Evolutionary conservation across 2,888 invertebrate genomes (phyloP), one percentile per base, ranked within the genome.

Genomic region (Epicampocera succincta): DNA sequence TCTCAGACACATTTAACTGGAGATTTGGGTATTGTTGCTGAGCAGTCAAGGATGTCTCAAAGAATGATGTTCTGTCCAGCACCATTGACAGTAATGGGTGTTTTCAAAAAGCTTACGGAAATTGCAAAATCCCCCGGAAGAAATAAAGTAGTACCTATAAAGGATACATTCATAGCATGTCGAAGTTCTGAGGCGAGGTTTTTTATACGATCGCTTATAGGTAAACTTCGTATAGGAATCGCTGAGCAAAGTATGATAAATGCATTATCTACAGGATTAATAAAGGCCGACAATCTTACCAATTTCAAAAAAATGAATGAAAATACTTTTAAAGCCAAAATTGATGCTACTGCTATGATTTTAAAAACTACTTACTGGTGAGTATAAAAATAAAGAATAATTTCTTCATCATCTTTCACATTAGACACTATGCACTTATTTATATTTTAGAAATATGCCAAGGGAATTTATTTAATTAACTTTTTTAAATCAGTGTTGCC

Each of bases 161-260:
- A 98, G 87, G 93, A 95, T 0, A 93, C 99, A 90, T 96, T 99
- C 89, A 97, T 99, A 0, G 97, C 99, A 0, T 98, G 98, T 89
- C 93, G 96, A 58, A 93, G 94, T 80, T 94, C 94, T 0, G 99
- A 99, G 91, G 97, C 98, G 0, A 93, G 96, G 68, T 99, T 95
- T 90, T 92, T 99, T 15, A 96, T 98, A 68, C 92, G 99, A 84
- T 98, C 97, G 0, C 90, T 99, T 19, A 95, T 96, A 80, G 99
- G 99, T 33, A 99, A 99, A 91, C 92, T 99, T 73, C 93, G 99
- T 58, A 98, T 99, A 86, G 99, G 99, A 0, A 92, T 99, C 75
- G 99, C 99, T 0, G 99, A 99, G 89, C 98, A 99, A 91, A 98
- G 98, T 0, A 94, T 99, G 42, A 92, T 99, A 58, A 93, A 96